Conservation (phyloP, 1,140 invertebrate species). For the Calliphora vicina region DNA sequence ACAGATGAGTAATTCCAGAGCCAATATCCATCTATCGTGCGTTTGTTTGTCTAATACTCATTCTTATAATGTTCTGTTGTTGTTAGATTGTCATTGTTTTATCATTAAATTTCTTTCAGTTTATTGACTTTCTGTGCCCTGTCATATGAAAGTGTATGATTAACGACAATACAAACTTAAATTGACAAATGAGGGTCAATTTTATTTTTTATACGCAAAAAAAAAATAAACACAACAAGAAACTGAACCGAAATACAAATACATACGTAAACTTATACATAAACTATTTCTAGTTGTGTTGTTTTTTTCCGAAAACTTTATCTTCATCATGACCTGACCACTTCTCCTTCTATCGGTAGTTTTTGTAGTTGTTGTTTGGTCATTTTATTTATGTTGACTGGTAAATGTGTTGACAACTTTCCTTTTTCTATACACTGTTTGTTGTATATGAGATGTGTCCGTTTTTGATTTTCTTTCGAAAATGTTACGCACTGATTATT, state of each 20-base stretch:
- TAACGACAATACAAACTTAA: conserved; percentile 31
- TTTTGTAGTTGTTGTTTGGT: neutral
- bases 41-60: neutral
- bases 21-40: neutral
- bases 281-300: conserved; percentile 9
- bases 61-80: neutral
- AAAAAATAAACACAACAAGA: neutral
- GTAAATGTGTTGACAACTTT: neutral
- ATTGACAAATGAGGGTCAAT: conserved; percentile 33
- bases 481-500: conserved; percentile 33
- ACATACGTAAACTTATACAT: conserved; percentile 18
- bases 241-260: conserved; percentile 18
- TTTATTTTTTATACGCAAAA: neutral
- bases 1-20: neutral
- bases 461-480: conserved; percentile 14
- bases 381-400: conserved; percentile 7
- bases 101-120: conserved; percentile 3
- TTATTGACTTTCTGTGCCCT: neutral
- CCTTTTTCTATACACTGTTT: neutral
- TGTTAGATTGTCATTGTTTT: neutral
- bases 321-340: neutral
- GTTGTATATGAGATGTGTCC: neutral
- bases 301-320: neutral
- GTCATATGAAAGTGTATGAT: conserved; percentile 19
- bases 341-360: neutral